Conservation (phyloP, 1,140 invertebrate species). For the Physella acuta region DNA sequence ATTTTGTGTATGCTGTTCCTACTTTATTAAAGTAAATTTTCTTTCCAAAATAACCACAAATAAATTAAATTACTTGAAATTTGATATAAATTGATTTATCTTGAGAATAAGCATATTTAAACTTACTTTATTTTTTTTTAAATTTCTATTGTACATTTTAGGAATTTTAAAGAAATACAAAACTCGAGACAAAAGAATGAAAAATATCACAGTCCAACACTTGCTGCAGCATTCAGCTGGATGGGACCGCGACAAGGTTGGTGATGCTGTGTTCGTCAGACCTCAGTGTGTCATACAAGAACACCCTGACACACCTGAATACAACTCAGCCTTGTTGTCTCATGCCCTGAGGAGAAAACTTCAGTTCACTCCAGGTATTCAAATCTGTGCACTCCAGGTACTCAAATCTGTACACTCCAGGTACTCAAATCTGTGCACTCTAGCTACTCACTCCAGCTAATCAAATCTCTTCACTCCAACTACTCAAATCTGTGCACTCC, state of each 20-base stretch:
- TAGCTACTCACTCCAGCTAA: too few species aligned
- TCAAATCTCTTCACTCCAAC: not conserved
- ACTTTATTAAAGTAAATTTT: not conserved
- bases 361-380: slow-evolving; percentile 46
- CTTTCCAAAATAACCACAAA: not conserved
- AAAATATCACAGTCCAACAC: slow-evolving; percentile 42
- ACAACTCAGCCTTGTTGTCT: slow-evolving; percentile 32
- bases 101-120: not conserved
- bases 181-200: slow-evolving; percentile 35
- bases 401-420: not conserved
- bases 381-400: not conserved
- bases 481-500: not conserved
- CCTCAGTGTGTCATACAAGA: slow-evolving; percentile 7
- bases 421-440: too few species aligned
- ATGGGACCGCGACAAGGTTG: slow-evolving; percentile 45
- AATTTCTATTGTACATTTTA: slow-evolving; percentile 14
- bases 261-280: slow-evolving; percentile 42
- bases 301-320: slow-evolving; percentile 18
- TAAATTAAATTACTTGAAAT: not conserved
- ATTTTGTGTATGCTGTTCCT: not conserved
- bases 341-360: slow-evolving; percentile 44
- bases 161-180: slow-evolving; percentile 32
- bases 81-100: not conserved
- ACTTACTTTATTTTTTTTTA: too few species aligned
- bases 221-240: slow-evolving; percentile 50